Evolutionary conservation across 2,888 invertebrate genomes (phyloP).

Genomic region (Latheticus oryzae): DNA sequence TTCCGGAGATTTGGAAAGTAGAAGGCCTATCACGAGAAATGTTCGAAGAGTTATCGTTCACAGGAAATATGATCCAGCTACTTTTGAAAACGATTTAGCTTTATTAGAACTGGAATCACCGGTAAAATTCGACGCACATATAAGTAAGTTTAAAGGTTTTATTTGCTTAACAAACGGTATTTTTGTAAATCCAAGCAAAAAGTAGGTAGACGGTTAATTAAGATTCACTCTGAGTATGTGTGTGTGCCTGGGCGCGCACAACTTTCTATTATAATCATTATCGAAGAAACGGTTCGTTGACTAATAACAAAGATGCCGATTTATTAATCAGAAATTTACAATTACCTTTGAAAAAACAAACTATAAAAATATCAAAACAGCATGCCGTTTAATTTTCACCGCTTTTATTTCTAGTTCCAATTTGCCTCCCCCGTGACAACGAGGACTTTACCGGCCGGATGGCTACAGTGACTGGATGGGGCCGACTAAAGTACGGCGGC

Average conservation of each 20-base stretch:
- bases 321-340: slow-evolving; percentile 4
- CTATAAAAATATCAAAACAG: no score
- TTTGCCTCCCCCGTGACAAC: slow-evolving; percentile 86
- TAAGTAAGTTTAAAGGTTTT: slow-evolving; percentile 69
- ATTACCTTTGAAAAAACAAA: no score
- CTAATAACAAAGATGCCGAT: slow-evolving; percentile 23
- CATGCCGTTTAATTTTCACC: neutral
- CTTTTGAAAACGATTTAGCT: slow-evolving; percentile 93
- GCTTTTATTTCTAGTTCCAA: slow-evolving; percentile 75
- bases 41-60: slow-evolving; percentile 90
- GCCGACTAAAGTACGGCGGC: slow-evolving; percentile 89
- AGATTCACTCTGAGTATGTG: slow-evolving; percentile 32
- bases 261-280: slow-evolving; percentile 39
- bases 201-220: slow-evolving; percentile 41
- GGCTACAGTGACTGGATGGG: slow-evolving; percentile 94
- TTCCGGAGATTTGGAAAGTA: slow-evolving; percentile 83
- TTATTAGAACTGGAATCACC: slow-evolving; percentile 86
- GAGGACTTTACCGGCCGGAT: slow-evolving; percentile 86
- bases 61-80: slow-evolving; percentile 87
- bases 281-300: slow-evolving; percentile 26
- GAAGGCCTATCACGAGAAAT: slow-evolving; percentile 82
- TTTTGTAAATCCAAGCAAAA: slow-evolving; percentile 28
- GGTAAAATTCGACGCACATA: slow-evolving; percentile 85
- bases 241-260: slow-evolving; percentile 21
- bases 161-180: slow-evolving; percentile 23